A percentile compares a stretch with the other conserved stretches of the same genome.
phyloP scores from a whole-genome alignment of 2,113 vertebrate species.

The Heterotis niloticus region DNA sequence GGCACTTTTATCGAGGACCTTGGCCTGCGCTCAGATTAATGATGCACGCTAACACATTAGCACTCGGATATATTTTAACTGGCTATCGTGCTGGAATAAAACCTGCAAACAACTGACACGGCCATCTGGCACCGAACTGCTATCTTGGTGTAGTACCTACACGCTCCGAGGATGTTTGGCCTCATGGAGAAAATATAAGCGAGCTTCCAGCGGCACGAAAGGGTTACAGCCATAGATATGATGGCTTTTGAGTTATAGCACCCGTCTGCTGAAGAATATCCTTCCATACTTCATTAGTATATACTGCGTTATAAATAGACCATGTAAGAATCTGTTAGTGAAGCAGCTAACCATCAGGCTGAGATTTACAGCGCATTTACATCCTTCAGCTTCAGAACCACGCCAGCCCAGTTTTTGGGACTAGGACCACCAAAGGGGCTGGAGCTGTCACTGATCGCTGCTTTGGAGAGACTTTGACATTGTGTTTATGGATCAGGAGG shows the following conservation, averaged over 20 bases:
- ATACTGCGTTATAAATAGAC: too few relatives aligned
- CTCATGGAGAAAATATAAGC: too few relatives aligned
- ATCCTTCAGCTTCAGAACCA: slow-evolving; percentile 36
- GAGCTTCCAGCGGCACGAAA: too few relatives aligned
- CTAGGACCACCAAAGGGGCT: not conserved
- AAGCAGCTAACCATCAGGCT: too few relatives aligned
- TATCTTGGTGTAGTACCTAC: too few relatives aligned
- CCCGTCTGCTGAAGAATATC: too few relatives aligned
- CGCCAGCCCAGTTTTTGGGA: slow-evolving; percentile 28
- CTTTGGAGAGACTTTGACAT: slow-evolving; percentile 21
- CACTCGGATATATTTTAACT: not conserved
- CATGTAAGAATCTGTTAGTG: too few relatives aligned
- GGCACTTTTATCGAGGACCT: not conserved
- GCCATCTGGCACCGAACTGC: not conserved
- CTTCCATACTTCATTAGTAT: too few relatives aligned
- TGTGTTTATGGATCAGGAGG: slow-evolving; percentile 1
- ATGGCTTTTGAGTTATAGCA: too few relatives aligned
- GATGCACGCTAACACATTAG: slow-evolving; percentile 2
- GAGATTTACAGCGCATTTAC: too few relatives aligned
- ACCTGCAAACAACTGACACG: not conserved
- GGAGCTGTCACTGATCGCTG: slow-evolving; percentile 1
- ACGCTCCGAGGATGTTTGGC: too few relatives aligned
- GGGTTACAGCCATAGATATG: too few relatives aligned
- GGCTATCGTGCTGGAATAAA: not conserved
- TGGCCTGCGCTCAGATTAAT: not conserved